phyloP scores from a whole-genome alignment of 30 jellyfish, hydroid and myxozoan species.

The Aurelia sp. region DNA sequence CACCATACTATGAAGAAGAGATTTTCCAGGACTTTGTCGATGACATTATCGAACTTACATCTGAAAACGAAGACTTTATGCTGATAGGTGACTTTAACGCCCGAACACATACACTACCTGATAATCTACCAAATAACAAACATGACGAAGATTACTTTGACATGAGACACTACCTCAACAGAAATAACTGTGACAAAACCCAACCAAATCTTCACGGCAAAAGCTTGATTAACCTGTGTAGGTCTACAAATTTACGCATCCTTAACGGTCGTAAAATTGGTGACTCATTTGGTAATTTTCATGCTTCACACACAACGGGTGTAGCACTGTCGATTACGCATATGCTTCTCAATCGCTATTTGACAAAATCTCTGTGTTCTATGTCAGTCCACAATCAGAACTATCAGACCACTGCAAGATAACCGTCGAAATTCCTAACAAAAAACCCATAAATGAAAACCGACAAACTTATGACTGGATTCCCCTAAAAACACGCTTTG shows the following conservation, averaged over 20 bases:
- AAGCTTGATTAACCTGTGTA: background rate
- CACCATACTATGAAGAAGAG: background rate
- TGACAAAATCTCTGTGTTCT: no score
- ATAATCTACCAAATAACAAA: background rate
- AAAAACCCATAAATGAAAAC: no score
- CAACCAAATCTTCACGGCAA: background rate
- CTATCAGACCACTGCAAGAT: no score
- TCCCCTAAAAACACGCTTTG: no score
- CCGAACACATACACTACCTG: background rate
- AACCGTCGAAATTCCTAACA: no score
- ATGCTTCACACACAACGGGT: no score
- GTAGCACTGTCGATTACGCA: no score
- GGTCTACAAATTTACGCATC: background rate
- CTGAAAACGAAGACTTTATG: background rate
- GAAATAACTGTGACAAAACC: background rate
- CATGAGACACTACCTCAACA: background rate
- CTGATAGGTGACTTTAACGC: background rate
- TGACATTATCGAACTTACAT: background rate
- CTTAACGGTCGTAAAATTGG: background rate
- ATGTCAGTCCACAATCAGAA: no score
- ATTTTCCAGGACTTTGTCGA: background rate
- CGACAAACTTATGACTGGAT: no score
- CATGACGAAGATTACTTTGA: background rate
- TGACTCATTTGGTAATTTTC: background rate
- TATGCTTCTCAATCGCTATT: no score